These are phyloP conservation scores for Gorsachius goisagi DNA, from an alignment of 2,113 vertebrate species.

Conservation along the genomic window DNA sequence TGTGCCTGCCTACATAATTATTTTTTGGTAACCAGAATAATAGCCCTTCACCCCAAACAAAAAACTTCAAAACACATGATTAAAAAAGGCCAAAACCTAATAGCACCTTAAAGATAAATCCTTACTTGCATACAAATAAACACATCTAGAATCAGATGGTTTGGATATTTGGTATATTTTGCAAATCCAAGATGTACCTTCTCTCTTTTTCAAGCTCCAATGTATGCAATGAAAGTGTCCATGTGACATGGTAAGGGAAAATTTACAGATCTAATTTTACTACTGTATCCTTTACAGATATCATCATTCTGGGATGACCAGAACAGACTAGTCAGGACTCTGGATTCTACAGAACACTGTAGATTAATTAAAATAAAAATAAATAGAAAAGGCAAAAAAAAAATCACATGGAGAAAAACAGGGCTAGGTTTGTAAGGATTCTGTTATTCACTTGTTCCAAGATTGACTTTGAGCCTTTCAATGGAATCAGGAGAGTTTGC, in stretches of 20 bases:
- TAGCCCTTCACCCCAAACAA: not conserved
- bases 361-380: not conserved
- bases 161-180: not conserved
- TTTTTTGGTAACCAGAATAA: not conserved
- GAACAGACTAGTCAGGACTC: not conserved
- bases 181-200: not conserved
- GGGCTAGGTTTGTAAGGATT: not conserved
- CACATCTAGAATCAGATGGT: not conserved
- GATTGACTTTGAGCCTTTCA: not conserved
- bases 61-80: not conserved
- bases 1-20: not conserved
- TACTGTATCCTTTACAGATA: not conserved
- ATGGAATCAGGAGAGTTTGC: not conserved
- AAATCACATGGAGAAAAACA: rapidly evolving
- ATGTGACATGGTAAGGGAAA: not conserved
- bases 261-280: not conserved
- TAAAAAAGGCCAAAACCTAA: not conserved
- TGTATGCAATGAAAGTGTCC: not conserved
- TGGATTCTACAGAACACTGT: not conserved
- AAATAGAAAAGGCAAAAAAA: not conserved
- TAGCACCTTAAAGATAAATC: not conserved
- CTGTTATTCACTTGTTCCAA: not conserved
- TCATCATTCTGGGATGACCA: not conserved
- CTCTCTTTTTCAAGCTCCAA: not conserved
- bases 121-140: not conserved